Base-by-base conservation (phyloP, 2,113 vertebrate species). In the Alexandromys fortis region DNA sequence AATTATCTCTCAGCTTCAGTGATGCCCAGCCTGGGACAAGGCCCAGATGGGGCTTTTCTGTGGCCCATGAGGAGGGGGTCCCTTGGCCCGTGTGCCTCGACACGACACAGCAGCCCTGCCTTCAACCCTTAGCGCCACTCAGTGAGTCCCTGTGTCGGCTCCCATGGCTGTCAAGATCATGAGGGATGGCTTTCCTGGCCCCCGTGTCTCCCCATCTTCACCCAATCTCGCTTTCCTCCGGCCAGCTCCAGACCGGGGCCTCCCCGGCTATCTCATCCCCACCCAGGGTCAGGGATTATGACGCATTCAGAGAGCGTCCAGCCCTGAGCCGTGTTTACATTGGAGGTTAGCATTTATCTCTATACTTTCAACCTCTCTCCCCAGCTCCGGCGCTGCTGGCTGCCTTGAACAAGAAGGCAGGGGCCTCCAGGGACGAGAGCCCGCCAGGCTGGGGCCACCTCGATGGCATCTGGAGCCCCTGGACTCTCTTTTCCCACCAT, bases 321-420 rank as follows among this genome's bases (percentile, higher is more conserved):
- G 94, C 93, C 47, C 95, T 58, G 78, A 92, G 90, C 90, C 85
- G 70, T 97, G 97, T 97, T 97, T 97, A 97, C 78, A 77, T 92
- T 96, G 68, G 96, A 98, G 97, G 97, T 97, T 96, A 97, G 93
- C 94, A 77, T 97, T 97, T 98, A 97, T 98, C 97, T 96, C 92
- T 97, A 94, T 97, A 82, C 96, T 95, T 96, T 95, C 95, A 92
- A 94, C 95, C 94, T 97, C 93, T 92, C 91, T 96, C 86, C 91
- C 88, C 65, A 47, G 90, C 92, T 91, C 92, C 4, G 28, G 28
- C 3, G 6, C 91, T 78, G 97, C 97, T 70, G 83, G 90, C 91
- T 83, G 89, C n/a, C 2, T 49, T 0, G 1, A 81, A 52, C 78
- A 61, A 85, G 65, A 78, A 90, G 93, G 70, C 28, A 3, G 19